Evolutionary conservation across 2,113 vertebrate genomes (phyloP).

Genomic region (Bambusicola thoracicus): DNA sequence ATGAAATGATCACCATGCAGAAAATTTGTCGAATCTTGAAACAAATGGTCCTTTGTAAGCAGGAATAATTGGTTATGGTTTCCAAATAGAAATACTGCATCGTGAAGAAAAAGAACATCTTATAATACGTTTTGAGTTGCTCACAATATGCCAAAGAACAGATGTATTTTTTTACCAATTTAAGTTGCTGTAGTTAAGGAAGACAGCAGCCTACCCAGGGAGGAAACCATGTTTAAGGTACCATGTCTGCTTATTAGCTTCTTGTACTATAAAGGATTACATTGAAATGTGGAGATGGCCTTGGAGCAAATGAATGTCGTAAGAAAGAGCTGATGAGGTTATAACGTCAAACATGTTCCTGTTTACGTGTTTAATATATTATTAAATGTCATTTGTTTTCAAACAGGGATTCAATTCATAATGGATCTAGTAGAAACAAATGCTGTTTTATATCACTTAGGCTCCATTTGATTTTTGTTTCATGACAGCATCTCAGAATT

Average conservation of each 20-base stretch:
- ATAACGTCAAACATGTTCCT: neutral
- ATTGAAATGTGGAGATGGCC: neutral
- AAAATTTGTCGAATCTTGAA: neutral
- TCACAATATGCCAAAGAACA: neutral
- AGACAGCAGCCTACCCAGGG: neutral
- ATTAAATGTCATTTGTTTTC: conserved; percentile 47
- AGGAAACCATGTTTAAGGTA: neutral
- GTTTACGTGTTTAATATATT: conserved; percentile 38
- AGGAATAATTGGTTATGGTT: neutral
- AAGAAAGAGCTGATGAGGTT: conserved; percentile 28
- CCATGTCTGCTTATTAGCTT: neutral
- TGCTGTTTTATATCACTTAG: conserved; percentile 7
- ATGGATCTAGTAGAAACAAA: conserved; percentile 30
- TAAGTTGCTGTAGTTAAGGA: neutral
- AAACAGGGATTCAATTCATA: conserved; percentile 19
- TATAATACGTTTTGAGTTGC: neutral
- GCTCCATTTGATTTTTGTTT: conserved; percentile 33
- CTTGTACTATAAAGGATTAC: neutral
- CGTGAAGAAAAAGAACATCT: neutral
- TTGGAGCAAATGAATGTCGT: conserved; percentile 9
- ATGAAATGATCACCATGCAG: neutral
- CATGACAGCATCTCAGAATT: conserved; percentile 9
- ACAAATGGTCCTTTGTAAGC: neutral
- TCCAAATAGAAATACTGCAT: neutral
- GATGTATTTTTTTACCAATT: neutral